A percentile compares a stretch with the other conserved stretches of the same genome.
Conservation (phyloP, 2,113 vertebrate species). For the Cryptomyrus ogoouensis region DNA sequence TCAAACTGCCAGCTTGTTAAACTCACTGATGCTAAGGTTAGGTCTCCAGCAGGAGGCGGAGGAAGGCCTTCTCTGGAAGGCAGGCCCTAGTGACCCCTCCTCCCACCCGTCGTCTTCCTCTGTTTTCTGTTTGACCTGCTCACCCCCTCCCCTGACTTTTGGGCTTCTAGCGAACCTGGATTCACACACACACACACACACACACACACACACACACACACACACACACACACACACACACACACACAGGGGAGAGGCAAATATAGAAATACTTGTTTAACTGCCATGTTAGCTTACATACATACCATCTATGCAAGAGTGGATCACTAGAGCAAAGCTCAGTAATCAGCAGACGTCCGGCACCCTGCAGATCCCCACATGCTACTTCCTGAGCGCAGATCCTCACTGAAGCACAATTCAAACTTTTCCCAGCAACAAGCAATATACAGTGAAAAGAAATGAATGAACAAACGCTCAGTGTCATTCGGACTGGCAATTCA, state of each 20-base stretch:
- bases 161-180: constrained; percentile 26
- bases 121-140: constrained; percentile 7
- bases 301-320: background rate
- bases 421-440: background rate
- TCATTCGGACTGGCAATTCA: background rate
- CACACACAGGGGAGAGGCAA: background rate
- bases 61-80: constrained; percentile 38
- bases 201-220: background rate
- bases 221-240: background rate
- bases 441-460: background rate
- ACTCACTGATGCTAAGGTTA: constrained; percentile 54
- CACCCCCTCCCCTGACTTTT: background rate
- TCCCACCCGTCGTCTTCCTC: background rate
- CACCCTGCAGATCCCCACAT: background rate
- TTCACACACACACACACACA: background rate
- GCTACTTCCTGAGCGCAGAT: background rate
- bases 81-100: background rate
- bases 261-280: background rate
- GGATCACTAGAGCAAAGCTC: background rate
- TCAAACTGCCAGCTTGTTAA: background rate
- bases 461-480: background rate
- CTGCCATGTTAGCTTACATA: background rate
- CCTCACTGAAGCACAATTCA: background rate
- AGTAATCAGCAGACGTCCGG: background rate
- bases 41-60: constrained; percentile 43